Conservation (phyloP, 2,888 invertebrate species). For the Limnephilus marmoratus region DNA sequence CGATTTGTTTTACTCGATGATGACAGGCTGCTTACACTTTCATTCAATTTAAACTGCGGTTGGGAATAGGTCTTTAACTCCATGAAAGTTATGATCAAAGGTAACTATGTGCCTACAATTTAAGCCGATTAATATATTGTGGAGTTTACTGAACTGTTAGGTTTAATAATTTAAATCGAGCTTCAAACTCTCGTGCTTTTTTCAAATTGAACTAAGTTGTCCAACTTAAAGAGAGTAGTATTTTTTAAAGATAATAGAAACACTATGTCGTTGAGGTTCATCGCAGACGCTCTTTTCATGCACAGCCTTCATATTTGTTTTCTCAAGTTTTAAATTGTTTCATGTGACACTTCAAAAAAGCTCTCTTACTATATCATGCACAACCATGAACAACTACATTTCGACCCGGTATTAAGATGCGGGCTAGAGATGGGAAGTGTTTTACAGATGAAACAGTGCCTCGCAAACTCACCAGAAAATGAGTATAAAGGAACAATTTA, state of each 20-base stretch:
- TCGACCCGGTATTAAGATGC: neutral
- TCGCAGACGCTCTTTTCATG: neutral
- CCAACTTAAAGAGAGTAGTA: neutral
- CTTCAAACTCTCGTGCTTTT: neutral
- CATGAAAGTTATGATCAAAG: neutral
- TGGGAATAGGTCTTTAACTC: conserved; percentile 3
- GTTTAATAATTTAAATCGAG: neutral
- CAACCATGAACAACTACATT: neutral
- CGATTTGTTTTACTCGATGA: conserved; percentile 35
- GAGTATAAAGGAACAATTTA: too few relatives aligned
- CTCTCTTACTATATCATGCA: neutral
- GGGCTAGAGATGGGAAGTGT: neutral
- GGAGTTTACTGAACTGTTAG: neutral
- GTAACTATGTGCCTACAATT: conserved; percentile 2
- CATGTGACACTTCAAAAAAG: neutral
- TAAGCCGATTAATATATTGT: neutral
- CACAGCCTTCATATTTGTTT: neutral
- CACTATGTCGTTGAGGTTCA: neutral
- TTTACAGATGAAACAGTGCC: too few relatives aligned
- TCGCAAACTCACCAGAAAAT: too few relatives aligned
- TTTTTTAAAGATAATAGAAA: neutral
- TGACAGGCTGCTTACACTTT: conserved; percentile 25
- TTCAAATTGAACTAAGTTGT: neutral
- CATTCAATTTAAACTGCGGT: conserved; percentile 34
- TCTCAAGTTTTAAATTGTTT: neutral